phyloP scores from a whole-genome alignment of 1,140 invertebrate genomes.

The Aphis craccivora region DNA sequence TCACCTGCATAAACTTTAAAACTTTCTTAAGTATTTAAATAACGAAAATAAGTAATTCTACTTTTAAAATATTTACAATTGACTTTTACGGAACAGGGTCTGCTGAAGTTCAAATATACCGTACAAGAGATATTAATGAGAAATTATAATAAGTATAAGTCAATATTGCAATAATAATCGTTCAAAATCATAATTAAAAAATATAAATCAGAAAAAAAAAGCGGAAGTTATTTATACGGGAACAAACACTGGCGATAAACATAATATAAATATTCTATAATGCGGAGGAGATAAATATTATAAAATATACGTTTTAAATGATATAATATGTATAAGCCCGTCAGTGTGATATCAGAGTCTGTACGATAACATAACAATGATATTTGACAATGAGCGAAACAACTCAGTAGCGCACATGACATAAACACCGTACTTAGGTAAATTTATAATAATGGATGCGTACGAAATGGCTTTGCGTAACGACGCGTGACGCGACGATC shows the following conservation, averaged over 20 bases:
- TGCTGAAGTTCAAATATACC: neutral
- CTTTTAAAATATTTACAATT: constrained; percentile 3
- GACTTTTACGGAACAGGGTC: neutral
- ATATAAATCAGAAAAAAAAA: neutral
- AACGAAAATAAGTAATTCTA: neutral
- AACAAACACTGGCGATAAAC: neutral
- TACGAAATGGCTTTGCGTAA: neutral
- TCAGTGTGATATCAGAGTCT: neutral
- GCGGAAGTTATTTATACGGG: neutral
- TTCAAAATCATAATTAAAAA: neutral
- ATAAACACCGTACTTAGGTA: neutral
- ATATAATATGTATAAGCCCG: too few relatives aligned
- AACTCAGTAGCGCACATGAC: neutral
- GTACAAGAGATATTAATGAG: neutral
- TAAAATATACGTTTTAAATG: neutral
- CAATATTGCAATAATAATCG: neutral
- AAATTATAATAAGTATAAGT: neutral
- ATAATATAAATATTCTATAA: neutral
- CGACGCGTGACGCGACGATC: neutral
- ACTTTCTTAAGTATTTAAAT: neutral
- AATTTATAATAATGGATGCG: neutral
- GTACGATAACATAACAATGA: neutral
- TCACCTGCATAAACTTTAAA: neutral
- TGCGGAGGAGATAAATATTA: neutral
- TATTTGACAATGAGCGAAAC: neutral